phyloP scores from a whole-genome alignment of 35 echinoderm and acorn worm species.

The Chiridota heheva region DNA sequence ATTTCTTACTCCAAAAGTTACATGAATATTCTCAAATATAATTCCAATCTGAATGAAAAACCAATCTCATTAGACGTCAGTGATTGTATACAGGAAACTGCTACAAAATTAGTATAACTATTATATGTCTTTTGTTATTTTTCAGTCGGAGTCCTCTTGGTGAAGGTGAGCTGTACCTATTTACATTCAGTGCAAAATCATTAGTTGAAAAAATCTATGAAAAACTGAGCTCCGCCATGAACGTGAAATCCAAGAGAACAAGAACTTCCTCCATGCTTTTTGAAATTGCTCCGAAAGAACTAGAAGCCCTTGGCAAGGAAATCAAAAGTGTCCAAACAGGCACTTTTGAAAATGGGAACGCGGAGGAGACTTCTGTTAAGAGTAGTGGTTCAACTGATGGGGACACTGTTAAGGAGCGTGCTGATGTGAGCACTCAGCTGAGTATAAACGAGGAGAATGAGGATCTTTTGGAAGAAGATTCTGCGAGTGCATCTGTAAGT shows the following conservation, averaged over 20 bases:
- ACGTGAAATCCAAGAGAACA: conserved; percentile 62
- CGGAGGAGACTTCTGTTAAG: not conserved
- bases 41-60: too few species aligned
- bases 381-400: not conserved
- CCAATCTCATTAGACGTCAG: too few species aligned
- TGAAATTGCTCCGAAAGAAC: conserved; percentile 79
- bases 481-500: not conserved
- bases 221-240: conserved; percentile 52
- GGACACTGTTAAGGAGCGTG: not conserved
- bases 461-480: not conserved
- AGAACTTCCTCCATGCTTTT: conserved; percentile 83
- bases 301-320: conserved; percentile 70
- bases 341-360: conserved; percentile 23
- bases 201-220: conserved; percentile 70
- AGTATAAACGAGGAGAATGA: conserved; percentile 25
- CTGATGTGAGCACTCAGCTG: conserved; percentile 18
- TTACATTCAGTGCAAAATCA: conserved; percentile 62
- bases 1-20: too few species aligned
- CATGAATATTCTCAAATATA: too few species aligned
- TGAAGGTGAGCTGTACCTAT: conserved; percentile 63
- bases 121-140: not conserved
- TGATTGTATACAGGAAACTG: not conserved
- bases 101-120: not conserved
- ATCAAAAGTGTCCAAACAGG: conserved; percentile 43
- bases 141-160: conserved; percentile 74